Evolutionary conservation across 2,797 vertebrate genomes (phyloP), one percentile per base, ranked within the genome.

Genomic region (Sitta carolinensis): DNA sequence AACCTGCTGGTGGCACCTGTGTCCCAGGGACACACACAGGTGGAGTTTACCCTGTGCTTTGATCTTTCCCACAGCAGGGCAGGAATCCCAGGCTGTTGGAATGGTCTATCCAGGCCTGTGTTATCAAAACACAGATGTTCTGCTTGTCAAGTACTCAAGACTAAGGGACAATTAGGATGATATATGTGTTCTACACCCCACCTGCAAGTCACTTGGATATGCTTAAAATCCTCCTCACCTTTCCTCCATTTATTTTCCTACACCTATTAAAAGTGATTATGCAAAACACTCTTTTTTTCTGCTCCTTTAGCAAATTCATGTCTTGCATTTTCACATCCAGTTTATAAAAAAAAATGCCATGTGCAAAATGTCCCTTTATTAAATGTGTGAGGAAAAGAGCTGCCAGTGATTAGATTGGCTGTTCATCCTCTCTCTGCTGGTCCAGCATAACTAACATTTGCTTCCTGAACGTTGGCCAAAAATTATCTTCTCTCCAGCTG

Each of bases 401-500:
- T 89, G 93, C 45, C 89, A 52, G 64, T 55, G 61, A 79, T 94
- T 77, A 73, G 75, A 59, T n/a, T 89, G 91, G 52, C 84, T 70
- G n/a, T 22, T 90, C 70, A 21, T 84, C 30, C 58, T 55, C 36
- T 73, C 52, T 82, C 51, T 4, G 1, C 62, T 87, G 84, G 63
- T 94, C 78, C 93, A 73, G 59, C 47, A 48, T 36, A 54, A 66
- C 75, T 63, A 92, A 36, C 48, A 58, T 82, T 95, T 79, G 87
- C 59, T 94, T 93, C 69, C 75, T 92, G 93, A 94, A 72, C 1
- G 0, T 67, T 75, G 61, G 89, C 93, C 87, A 94, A 85, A 90
- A 95, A 87, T 79, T 58, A 79, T 73, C 40, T 66, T 87, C 75
- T 63, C 64, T 95, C 91, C 93, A 95, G 75, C 84, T 94, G 90